Evolutionary conservation across 64 coral and sea anemone genomes (phyloP).

Genomic region (Actinia equina): DNA sequence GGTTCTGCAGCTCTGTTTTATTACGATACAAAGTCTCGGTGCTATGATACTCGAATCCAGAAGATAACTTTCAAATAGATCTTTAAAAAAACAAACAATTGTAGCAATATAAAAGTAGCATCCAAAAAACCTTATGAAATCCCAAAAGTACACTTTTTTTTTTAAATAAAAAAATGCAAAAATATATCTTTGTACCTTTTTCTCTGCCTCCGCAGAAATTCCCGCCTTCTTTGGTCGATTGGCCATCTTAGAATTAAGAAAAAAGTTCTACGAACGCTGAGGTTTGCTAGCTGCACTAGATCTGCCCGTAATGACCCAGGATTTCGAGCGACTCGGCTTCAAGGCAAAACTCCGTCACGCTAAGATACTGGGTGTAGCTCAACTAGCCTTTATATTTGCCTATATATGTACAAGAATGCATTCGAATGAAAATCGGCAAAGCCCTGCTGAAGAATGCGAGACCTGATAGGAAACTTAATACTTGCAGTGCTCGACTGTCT

Average conservation of each 20-base stretch:
- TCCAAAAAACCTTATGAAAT: too few relatives aligned
- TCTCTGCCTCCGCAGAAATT: slow-evolving; percentile 1
- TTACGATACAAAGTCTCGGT: too few relatives aligned
- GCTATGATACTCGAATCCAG: too few relatives aligned
- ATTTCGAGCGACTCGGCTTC: not conserved
- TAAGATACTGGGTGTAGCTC: not conserved
- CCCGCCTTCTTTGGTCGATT: slow-evolving; percentile 3
- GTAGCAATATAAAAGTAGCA: too few relatives aligned
- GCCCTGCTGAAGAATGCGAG: not conserved
- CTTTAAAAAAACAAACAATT: too few relatives aligned
- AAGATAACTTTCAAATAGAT: too few relatives aligned
- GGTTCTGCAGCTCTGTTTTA: not conserved
- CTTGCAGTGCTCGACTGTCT: not conserved
- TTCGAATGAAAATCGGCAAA: not conserved
- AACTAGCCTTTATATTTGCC: not conserved
- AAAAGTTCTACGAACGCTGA: not conserved
- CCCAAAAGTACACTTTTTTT: too few relatives aligned
- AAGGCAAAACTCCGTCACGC: not conserved
- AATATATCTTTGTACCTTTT: not conserved
- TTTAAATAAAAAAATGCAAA: too few relatives aligned
- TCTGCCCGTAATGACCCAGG: not conserved
- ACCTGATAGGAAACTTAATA: not conserved
- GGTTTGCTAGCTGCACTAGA: not conserved
- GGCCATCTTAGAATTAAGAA: not conserved
- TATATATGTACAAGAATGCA: slow-evolving; percentile 13